Conservation (phyloP, 2,888 invertebrate genomes). For the Anarsia innoxiella region DNA sequence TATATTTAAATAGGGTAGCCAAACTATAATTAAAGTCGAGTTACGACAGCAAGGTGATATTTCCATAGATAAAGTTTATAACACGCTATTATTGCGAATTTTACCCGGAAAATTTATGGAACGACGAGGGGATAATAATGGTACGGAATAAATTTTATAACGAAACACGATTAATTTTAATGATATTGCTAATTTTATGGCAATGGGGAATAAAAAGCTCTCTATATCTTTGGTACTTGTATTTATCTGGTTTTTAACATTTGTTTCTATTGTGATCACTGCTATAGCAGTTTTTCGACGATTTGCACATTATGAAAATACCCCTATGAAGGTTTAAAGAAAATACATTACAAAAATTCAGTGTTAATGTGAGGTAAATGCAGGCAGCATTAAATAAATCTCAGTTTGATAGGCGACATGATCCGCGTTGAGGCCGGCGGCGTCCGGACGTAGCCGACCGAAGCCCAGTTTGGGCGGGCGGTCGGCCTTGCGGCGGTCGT, state of each 20-base stretch:
- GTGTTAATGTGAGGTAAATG: no score
- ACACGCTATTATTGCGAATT: constrained; percentile 6
- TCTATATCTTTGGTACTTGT: no score
- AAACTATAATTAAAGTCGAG: constrained; percentile 3
- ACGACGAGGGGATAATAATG: constrained; percentile 9
- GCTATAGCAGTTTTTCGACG: no score
- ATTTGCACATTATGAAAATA: no score
- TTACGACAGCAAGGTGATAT: constrained; percentile 6
- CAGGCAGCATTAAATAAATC: constrained; percentile 4
- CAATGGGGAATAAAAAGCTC: background rate
- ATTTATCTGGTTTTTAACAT: no score
- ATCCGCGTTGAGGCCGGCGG: constrained; percentile 1
- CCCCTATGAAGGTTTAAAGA: no score
- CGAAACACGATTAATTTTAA: constrained; percentile 8
- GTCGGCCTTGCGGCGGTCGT: constrained; percentile 32
- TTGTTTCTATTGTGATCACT: no score
- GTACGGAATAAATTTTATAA: constrained; percentile 6
- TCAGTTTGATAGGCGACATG: background rate
- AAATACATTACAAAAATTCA: no score
- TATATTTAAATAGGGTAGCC: no score
- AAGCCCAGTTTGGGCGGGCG: constrained; percentile 23
- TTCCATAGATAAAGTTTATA: constrained; percentile 8
- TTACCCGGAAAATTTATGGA: constrained; percentile 4
- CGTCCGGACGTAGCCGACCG: no score
- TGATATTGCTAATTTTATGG: constrained; percentile 5